These are phyloP conservation scores for Acanthopleura granulata DNA, from an alignment of 2,888 invertebrate genomes.

Conservation along the genomic window DNA sequence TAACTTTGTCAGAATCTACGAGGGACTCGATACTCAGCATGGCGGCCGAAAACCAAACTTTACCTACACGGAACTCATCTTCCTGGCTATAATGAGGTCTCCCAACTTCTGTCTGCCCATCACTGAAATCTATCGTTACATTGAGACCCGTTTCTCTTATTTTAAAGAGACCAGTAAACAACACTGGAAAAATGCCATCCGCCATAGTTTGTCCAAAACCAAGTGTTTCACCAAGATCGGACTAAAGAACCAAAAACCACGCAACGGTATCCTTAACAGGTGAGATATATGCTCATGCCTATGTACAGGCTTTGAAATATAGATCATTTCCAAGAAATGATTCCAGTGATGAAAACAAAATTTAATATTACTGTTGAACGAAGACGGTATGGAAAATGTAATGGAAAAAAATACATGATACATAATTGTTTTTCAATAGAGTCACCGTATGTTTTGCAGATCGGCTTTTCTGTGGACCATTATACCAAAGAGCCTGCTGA, in stretches of 20 bases:
- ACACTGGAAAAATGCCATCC: constrained; percentile 53
- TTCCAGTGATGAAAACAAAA: no score
- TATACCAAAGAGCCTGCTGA: constrained; percentile 43
- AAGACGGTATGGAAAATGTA: no score
- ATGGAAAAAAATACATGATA: no score
- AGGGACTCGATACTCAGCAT: not conserved
- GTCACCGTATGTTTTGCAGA: no score
- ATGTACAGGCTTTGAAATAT: no score
- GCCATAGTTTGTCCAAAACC: constrained; percentile 53
- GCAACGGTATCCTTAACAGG: constrained; percentile 8
- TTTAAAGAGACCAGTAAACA: constrained; percentile 42
- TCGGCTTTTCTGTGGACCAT: constrained; percentile 51
- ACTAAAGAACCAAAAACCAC: constrained; percentile 24
- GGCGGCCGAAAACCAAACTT: constrained; percentile 10
- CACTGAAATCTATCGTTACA: constrained; percentile 33
- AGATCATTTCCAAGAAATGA: no score
- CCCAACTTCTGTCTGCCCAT: constrained; percentile 21
- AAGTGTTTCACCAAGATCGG: constrained; percentile 52
- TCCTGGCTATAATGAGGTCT: constrained; percentile 21
- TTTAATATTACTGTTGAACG: no score
- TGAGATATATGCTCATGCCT: not conserved
- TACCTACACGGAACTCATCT: constrained; percentile 18
- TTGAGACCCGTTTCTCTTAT: constrained; percentile 45
- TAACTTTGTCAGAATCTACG: constrained; percentile 5
- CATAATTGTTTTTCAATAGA: no score